These are phyloP conservation scores for Rhagoletis pomonella DNA, from an alignment of 1,140 invertebrate genomes.

Conservation along the genomic window DNA sequence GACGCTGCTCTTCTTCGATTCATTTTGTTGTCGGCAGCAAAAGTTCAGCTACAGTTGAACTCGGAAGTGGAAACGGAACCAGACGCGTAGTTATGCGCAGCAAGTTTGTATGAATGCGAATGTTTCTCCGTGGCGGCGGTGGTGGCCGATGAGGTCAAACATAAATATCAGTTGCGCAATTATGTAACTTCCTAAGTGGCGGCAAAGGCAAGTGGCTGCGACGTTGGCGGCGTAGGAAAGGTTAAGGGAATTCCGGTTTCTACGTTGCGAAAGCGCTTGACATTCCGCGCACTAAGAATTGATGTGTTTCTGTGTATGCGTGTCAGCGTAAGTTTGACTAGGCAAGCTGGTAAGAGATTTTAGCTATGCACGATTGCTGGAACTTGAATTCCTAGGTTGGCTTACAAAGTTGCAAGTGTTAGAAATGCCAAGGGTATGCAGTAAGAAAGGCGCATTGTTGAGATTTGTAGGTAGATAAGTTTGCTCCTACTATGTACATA, in stretches of 20 bases:
- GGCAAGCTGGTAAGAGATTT: not conserved
- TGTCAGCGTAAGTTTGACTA: not conserved
- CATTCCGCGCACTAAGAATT: not conserved
- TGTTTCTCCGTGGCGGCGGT: not conserved
- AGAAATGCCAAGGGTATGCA: not conserved
- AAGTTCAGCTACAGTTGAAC: slow-evolving; percentile 3
- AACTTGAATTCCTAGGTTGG: not conserved
- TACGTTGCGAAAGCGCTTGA: not conserved
- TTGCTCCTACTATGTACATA: not conserved
- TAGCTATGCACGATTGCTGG: not conserved
- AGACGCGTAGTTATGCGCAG: not conserved
- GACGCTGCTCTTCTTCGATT: not conserved
- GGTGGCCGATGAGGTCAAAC: slow-evolving; percentile 15
- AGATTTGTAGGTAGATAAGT: slow-evolving; percentile 6
- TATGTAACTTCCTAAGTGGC: slow-evolving; percentile 43
- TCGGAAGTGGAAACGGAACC: slow-evolving; percentile 25
- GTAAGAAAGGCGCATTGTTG: not conserved
- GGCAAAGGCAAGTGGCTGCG: not conserved
- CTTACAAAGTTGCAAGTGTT: not conserved
- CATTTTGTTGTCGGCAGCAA: not conserved
- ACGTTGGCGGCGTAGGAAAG: not conserved
- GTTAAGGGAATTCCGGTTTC: not conserved
- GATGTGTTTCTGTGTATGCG: not conserved
- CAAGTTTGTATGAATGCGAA: not conserved
- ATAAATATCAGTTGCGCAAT: slow-evolving; percentile 50